phyloP scores from a whole-genome alignment of 1,140 invertebrate species.

The Sycophila sp. region DNA sequence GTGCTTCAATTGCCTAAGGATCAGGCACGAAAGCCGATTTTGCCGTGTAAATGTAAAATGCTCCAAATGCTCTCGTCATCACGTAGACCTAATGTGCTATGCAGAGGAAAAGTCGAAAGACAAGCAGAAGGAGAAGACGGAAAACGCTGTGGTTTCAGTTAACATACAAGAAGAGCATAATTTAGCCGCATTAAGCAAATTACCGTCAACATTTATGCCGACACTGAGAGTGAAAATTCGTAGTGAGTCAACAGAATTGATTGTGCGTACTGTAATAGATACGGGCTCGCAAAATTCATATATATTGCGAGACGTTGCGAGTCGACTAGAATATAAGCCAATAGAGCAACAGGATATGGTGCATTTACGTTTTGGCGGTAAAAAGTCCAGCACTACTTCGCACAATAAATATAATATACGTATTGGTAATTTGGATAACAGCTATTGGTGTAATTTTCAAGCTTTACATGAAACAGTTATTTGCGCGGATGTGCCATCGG shows the following conservation, averaged over 20 bases:
- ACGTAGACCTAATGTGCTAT: background rate
- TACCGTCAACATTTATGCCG: background rate
- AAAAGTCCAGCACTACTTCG: background rate
- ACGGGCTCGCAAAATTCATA: background rate
- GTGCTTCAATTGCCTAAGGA: background rate
- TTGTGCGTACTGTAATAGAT: background rate
- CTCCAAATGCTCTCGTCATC: background rate
- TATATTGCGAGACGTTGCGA: background rate
- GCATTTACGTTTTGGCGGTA: background rate
- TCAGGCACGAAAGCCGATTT: background rate
- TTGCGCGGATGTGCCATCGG: background rate
- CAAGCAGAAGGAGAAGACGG: background rate
- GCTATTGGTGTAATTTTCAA: background rate
- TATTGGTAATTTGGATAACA: background rate
- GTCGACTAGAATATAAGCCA: background rate
- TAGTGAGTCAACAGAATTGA: background rate
- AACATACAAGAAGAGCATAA: background rate
- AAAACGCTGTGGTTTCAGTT: background rate
- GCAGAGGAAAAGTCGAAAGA: background rate
- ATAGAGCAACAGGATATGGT: background rate
- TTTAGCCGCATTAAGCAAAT: background rate
- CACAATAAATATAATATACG: background rate
- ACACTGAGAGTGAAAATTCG: background rate
- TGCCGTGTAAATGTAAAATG: background rate
- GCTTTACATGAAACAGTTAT: background rate